These are phyloP conservation scores for Pemphredon lugubris DNA, from an alignment of 2,888 invertebrate genomes.

Conservation along the genomic window DNA sequence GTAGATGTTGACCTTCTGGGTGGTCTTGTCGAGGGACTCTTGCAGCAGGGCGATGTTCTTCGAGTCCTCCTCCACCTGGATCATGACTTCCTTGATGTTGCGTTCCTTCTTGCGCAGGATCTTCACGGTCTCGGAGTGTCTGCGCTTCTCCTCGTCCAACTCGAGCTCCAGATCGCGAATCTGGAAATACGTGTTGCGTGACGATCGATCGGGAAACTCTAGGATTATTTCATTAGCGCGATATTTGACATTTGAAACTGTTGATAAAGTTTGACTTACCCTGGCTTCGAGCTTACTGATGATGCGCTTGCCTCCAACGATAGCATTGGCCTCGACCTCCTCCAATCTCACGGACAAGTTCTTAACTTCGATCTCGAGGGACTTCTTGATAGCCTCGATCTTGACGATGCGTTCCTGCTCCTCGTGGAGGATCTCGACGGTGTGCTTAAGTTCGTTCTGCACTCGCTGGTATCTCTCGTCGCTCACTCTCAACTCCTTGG, in stretches of 20 bases:
- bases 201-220: not conserved
- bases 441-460: slow-evolving; percentile 95
- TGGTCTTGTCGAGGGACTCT: slow-evolving; percentile 93
- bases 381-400: slow-evolving; percentile 98
- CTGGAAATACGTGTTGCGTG: slow-evolving; percentile 80
- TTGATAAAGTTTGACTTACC: slow-evolving; percentile 74
- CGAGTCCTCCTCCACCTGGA: slow-evolving; percentile 98
- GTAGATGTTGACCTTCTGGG: slow-evolving; percentile 94
- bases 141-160: slow-evolving; percentile 97
- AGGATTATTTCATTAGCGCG: not conserved
- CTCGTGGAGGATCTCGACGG: slow-evolving; percentile 95
- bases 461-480: slow-evolving; percentile 98
- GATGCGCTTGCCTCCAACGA: slow-evolving; percentile 97
- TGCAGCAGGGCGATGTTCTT: slow-evolving; percentile 96
- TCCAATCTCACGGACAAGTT: slow-evolving; percentile 95
- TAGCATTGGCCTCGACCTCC: slow-evolving; percentile 98
- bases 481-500: slow-evolving; percentile 95
- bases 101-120: slow-evolving; percentile 99
- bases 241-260: too few relatives aligned
- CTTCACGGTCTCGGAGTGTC: slow-evolving; percentile 98
- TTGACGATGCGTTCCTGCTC: slow-evolving; percentile 98
- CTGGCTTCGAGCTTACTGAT: slow-evolving; percentile 98
- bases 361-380: slow-evolving; percentile 98
- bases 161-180: slow-evolving; percentile 97
- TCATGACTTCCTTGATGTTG: slow-evolving; percentile 96